Base-by-base conservation (phyloP, 1,140 invertebrate species). In the Drosophila rhopaloa region DNA sequence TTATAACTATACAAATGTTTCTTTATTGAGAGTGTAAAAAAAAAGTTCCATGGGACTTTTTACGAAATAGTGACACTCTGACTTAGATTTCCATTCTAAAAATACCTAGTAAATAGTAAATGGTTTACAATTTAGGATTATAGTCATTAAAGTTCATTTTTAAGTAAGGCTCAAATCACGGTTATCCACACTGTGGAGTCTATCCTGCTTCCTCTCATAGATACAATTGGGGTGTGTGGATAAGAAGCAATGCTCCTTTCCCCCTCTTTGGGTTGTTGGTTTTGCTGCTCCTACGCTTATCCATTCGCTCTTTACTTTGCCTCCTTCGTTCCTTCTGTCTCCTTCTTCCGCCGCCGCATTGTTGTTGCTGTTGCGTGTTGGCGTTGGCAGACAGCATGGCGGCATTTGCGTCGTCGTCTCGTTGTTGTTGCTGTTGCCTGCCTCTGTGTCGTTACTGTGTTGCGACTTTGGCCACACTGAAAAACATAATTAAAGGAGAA, bases 321-420 rank as follows among this genome's bases (percentile, higher is more conserved):
- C 29, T 59, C 57, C 57, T 78, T 76, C 68, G 51, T 77, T 76
- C 83, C 66, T 76, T 35, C 37, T 54, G 77, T 61, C 65, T 65
- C 37, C 63, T 66, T 46, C 63, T 50, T 19, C 65, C 58, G 54
- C 43, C 63, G 58, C 40, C 68, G 55, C 78, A 65, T 70, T 84
- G 81, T 75, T 75, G 57, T 75, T 86, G 62, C 50, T 86, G 80
- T 89, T 89, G 80, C 84, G 83, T 89, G 83, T 83, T 89, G 80
- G 83, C 80, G 73, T 68, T 84, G 80, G 84, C 84, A 89, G 84
- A 89, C 84, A 89, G 84, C 84, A 78, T 89, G 84, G 84, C 84
- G 84, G 68, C 73, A 51, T 35, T 62, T 41, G 37, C 63, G 55
- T 19, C 41, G 53, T 54, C 50, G 56, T 56, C 35, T 29, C 41